Base-by-base conservation (phyloP, 2,888 invertebrate genomes). In the Crioceris asparagi region DNA sequence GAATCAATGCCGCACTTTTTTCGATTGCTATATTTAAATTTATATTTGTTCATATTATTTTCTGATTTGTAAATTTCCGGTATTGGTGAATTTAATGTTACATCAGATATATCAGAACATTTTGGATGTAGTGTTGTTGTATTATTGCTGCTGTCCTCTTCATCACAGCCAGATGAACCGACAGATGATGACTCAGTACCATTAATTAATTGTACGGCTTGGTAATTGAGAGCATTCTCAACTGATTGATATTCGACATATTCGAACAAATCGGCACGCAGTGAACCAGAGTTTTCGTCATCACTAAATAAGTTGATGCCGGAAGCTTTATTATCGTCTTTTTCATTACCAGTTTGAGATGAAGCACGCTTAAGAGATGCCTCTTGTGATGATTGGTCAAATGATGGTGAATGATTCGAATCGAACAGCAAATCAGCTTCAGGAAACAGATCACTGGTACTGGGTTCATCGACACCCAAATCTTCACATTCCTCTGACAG, bases 401-500 rank as follows among this genome's bases (percentile, higher is more conserved):
- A 72, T 2, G 71, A 67, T 16, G 79, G 79, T 0, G 82, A 79
- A 49, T 81, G 80, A 47, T 82, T 82, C 1, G 77, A 70, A 38
- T 81, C 77, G 51, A 83, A 80, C 32, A 82, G 60, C 33, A 82
- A 61, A 55, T 83, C 83, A 0, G 82, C 82, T 53, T 83, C 83
- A 1, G 83, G 83, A 56, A 83, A 83, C 44, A 83, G 62, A 53
- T 83, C 83, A 42, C 81, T 79, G 0, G 83, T 79, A n/a, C 81
- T 81, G 0, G 83, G 83, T 29, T 83, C 82, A 51, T 82, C 83
- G 33, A 83, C 83, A 3, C 83, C 83, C 8, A 83, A 65, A 55
- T 83, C 83, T 52, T 82, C 82, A 58, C 83, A 83, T 59, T 83
- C 83, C 56, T 83, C 83, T 0, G 82, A 80, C 10, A 83, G 61